phyloP scores from a whole-genome alignment of 2,113 vertebrate genomes.

The Triplophysa dalaica region DNA sequence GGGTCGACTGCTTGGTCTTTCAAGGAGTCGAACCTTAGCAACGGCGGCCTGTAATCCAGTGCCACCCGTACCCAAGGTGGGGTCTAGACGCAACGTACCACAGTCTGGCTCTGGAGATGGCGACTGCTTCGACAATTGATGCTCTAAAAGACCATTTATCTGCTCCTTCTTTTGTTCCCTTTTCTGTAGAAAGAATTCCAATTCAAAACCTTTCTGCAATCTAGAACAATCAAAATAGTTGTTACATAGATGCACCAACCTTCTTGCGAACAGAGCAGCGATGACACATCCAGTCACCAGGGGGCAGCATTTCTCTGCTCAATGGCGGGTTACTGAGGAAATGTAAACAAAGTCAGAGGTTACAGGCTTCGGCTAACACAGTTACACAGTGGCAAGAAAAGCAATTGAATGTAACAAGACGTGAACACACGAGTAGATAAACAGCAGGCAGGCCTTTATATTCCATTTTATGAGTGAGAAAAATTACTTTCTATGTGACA shows the following conservation, averaged over 20 bases:
- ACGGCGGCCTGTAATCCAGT: constrained; percentile 76
- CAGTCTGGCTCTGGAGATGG: constrained; percentile 89
- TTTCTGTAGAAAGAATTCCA: constrained; percentile 72
- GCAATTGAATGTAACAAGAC: background rate
- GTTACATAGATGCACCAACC: constrained; percentile 70
- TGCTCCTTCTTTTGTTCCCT: constrained; percentile 95
- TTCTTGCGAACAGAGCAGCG: constrained; percentile 94
- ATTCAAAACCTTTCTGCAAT: background rate
- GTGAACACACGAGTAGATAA: background rate
- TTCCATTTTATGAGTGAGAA: background rate
- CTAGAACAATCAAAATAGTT: background rate
- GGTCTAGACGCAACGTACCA: constrained; percentile 77
- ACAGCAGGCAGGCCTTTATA: background rate
- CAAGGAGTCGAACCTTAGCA: constrained; percentile 89
- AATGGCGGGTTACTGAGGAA: constrained; percentile 88
- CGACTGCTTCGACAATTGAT: constrained; percentile 79
- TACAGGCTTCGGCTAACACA: constrained; percentile 1
- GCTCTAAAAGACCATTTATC: constrained; percentile 91
- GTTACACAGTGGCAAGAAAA: background rate
- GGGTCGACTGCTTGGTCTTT: constrained; percentile 87
- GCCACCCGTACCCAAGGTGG: constrained; percentile 66
- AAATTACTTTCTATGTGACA: background rate
- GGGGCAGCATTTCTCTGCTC: constrained; percentile 97
- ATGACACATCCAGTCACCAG: constrained; percentile 99
- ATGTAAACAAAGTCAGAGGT: constrained; percentile 8